Evolutionary conservation across 2,797 vertebrate species (phyloP), one percentile per base, ranked within the genome.

Genomic region (Typhlichthys subterraneus): DNA sequence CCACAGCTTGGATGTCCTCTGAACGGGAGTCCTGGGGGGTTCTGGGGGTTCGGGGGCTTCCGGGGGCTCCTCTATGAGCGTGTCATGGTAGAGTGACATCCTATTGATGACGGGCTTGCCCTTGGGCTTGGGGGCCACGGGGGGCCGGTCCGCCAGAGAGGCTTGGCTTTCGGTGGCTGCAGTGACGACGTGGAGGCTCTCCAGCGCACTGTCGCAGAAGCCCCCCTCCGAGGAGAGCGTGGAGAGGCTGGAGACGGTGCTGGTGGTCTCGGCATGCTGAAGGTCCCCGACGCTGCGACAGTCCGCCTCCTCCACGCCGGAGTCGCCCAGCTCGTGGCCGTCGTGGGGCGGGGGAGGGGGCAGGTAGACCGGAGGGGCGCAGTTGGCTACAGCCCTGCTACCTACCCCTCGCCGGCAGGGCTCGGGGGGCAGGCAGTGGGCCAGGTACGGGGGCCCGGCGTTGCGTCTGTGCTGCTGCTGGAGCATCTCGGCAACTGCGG

Each of bases 161-260:
- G 93, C 93, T 66, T 98, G 95, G 47, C 96, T 95, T 47, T 98
- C 96, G 84, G 96, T 94, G 74, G 94, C 23, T 29, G 23, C 23
- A 29, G 23, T 29, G 23, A 29, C 93, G 77, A 94, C 94, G 71
- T 95, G 97, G 58, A 89, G 84, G 77, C 94, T 95, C 89, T 99
- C 97, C 85, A 94, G 75, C 6, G 92, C 90, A 77, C 96, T 96
- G 75, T 89, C 88, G 2, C 88, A 88, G 73, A 88, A 91, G 13
- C 94, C 95, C 2, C 95, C 97, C 76, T 98, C 97, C 0, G 96
- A 99, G 13, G 97, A 98, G 77, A 98, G 90, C 48, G 96, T 98
- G 81, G 96, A 99, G 90, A 98, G 95, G 85, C 96, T 99, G 83
- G 97, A 99, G 82, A 98, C 92, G 79, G 96, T 98, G 94, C 97